Percentiles rank a stretch among this genome's conserved stretches.
phyloP scores from a whole-genome alignment of 2,797 vertebrate genomes.

The Coendou prehensilis region DNA sequence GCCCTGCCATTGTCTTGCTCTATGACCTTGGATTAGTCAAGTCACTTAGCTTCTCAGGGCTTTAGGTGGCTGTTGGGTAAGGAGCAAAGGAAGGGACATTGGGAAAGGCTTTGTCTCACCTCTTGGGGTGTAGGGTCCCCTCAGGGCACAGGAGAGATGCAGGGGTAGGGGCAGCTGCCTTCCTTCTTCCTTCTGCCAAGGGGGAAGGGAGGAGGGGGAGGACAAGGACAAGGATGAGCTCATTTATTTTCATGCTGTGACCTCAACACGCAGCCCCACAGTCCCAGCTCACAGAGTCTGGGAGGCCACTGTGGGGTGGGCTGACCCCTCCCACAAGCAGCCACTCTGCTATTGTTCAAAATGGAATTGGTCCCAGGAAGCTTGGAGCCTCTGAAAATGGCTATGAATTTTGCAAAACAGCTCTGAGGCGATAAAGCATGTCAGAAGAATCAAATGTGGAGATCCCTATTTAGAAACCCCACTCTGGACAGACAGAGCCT shows the following conservation, averaged over 20 bases:
- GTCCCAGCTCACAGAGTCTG: conserved; percentile 72
- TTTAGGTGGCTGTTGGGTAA: neutral
- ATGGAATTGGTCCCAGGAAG: conserved; percentile 91
- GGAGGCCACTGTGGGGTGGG: conserved; percentile 76
- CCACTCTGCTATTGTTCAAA: conserved; percentile 88
- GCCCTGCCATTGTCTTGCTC: neutral
- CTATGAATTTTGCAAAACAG: conserved; percentile 90
- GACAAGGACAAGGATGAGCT: conserved; percentile 77
- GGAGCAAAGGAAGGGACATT: neutral
- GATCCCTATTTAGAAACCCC: conserved; percentile 86
- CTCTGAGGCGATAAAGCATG: conserved; percentile 88
- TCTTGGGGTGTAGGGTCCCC: neutral
- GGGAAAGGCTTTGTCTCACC: conserved; percentile 19
- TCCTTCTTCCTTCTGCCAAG: neutral
- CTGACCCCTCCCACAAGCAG: conserved; percentile 46
- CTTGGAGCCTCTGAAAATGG: conserved; percentile 88
- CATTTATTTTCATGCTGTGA: conserved; percentile 88
- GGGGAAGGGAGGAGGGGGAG: conserved; percentile 61
- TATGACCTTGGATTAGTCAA: neutral
- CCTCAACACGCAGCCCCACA: conserved; percentile 35
- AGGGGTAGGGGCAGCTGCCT: neutral
- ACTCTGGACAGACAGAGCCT: conserved; percentile 66
- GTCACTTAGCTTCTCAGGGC: conserved; percentile 15
- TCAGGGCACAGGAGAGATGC: conserved; percentile 4
- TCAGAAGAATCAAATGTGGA: conserved; percentile 89